Conservation (phyloP, 2,113 vertebrate genomes). For the Myiopsitta monachus region DNA sequence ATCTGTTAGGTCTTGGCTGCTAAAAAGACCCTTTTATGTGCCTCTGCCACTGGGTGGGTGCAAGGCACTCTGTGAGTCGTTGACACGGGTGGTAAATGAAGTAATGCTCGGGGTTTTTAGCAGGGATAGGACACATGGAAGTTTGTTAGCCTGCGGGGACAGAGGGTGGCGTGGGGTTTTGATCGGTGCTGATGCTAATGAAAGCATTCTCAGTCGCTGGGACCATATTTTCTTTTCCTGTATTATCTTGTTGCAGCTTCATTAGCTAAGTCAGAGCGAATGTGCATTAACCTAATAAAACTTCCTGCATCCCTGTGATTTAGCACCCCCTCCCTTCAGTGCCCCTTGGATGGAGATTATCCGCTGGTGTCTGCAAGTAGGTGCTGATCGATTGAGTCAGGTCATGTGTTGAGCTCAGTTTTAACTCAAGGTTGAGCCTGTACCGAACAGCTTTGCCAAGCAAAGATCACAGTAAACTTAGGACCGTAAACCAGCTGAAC, state of each 20-base stretch:
- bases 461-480: slow-evolving; percentile 42
- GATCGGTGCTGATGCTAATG: slow-evolving; percentile 45
- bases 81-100: accelerated
- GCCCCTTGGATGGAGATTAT: slow-evolving; percentile 56
- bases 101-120: background rate
- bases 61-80: background rate
- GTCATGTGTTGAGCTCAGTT: background rate
- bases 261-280: slow-evolving; percentile 58
- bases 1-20: background rate
- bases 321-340: slow-evolving; percentile 17
- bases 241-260: slow-evolving; percentile 66
- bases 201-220: background rate
- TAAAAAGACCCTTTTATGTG: background rate
- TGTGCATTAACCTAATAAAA: slow-evolving; percentile 59
- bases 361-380: background rate
- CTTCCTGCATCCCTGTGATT: slow-evolving; percentile 37
- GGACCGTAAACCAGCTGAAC: slow-evolving; percentile 50
- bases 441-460: slow-evolving; percentile 29
- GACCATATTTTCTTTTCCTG: slow-evolving; percentile 51
- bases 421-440: slow-evolving; percentile 42
- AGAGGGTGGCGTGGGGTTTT: background rate
- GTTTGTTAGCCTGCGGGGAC: background rate
- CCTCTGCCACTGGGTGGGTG: background rate
- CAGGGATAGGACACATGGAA: background rate
- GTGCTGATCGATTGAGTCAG: slow-evolving; percentile 11